Conservation (phyloP, 2,888 invertebrate species). For the Oligia strigilis region DNA sequence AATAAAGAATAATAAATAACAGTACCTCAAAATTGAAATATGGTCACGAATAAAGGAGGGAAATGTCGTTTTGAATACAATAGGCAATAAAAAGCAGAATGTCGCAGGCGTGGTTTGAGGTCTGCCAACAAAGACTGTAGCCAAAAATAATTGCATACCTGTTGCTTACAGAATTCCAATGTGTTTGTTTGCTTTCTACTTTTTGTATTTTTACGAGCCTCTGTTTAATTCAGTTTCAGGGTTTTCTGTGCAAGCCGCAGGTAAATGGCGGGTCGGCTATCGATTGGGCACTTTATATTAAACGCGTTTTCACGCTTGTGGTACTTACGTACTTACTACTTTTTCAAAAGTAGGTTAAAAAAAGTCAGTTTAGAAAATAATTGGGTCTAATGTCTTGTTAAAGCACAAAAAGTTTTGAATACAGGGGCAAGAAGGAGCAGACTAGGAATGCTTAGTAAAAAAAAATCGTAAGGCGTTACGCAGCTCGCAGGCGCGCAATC, state of each 20-base stretch:
- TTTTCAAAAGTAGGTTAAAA: neutral
- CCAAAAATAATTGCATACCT: slow-evolving; percentile 68
- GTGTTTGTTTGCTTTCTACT: slow-evolving; percentile 53
- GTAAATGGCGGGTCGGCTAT: slow-evolving; percentile 25
- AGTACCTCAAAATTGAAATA: slow-evolving; percentile 48
- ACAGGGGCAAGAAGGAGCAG: neutral
- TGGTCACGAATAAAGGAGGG: slow-evolving; percentile 32
- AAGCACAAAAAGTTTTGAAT: neutral
- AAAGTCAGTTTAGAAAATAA: neutral
- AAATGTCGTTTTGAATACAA: slow-evolving; percentile 56
- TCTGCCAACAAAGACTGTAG: slow-evolving; percentile 56
- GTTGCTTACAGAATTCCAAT: slow-evolving; percentile 63
- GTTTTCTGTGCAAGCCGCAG: slow-evolving; percentile 32
- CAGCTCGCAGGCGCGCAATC: neutral
- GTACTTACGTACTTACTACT: neutral
- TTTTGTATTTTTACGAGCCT: slow-evolving; percentile 36
- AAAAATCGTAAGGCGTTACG: neutral
- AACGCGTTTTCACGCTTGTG: neutral
- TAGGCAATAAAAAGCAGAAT: slow-evolving; percentile 52
- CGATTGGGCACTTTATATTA: slow-evolving; percentile 21
- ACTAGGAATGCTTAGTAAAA: neutral
- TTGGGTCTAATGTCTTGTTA: neutral
- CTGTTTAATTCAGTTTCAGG: slow-evolving; percentile 44
- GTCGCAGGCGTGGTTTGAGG: slow-evolving; percentile 43
- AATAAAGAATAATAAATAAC: slow-evolving; percentile 42